A percentile compares a stretch with the other conserved stretches of the same genome.
These are phyloP conservation scores for Carassius gibelio DNA, from an alignment of 2,113 vertebrate species.

Conservation along the genomic window DNA sequence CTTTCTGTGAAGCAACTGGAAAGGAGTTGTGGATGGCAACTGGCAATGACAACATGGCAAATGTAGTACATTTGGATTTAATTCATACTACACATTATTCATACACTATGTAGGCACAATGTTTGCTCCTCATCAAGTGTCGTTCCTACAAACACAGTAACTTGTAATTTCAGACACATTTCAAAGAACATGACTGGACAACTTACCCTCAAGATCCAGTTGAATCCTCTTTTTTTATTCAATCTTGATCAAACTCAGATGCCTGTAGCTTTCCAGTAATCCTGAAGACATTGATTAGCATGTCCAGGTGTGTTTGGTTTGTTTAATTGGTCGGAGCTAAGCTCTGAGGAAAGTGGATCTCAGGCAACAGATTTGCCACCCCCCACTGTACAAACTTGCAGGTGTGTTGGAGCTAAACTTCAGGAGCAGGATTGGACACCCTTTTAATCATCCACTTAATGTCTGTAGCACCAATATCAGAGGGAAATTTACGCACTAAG, in stretches of 20 bases:
- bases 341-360: not conserved
- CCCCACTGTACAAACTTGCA: not conserved
- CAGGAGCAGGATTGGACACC: not conserved
- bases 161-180: not conserved
- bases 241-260: too few species aligned
- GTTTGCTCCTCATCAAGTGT: not conserved
- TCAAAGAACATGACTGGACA: too few species aligned
- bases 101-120: not conserved
- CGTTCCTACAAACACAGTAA: not conserved
- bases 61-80: not conserved
- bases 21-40: not conserved
- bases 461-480: not conserved
- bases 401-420: not conserved
- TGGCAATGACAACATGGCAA: not conserved
- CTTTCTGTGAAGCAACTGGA: not conserved
- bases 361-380: not conserved
- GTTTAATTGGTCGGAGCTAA: not conserved
- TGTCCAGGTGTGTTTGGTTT: not conserved
- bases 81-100: not conserved
- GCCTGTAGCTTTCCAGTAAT: too few species aligned
- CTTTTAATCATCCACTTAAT: not conserved
- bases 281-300: not conserved
- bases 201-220: too few species aligned
- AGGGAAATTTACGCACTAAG: not conserved
- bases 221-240: too few species aligned